A percentile compares a stretch with the other conserved stretches of the same genome.
Conservation (phyloP, 2,113 vertebrate species). For the Pipa parva region DNA sequence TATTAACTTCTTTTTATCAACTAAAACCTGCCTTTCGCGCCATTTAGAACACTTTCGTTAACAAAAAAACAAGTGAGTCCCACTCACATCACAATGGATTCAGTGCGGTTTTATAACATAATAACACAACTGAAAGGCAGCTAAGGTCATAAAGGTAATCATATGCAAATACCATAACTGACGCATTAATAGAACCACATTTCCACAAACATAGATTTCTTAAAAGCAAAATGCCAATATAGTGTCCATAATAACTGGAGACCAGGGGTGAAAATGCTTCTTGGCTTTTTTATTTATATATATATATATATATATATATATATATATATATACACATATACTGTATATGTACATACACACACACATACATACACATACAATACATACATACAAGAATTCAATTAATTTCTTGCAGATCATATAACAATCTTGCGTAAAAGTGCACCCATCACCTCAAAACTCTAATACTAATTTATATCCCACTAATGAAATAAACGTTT, state of each 20-base stretch:
- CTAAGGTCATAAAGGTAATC: not conserved
- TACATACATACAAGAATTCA: slow-evolving; percentile 26
- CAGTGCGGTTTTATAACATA: not conserved
- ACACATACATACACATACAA: no score
- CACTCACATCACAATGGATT: no score
- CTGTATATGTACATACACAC: no score
- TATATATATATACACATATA: no score
- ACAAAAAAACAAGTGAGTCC: no score
- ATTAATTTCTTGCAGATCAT: slow-evolving; percentile 31
- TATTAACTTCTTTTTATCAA: no score
- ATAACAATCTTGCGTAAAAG: slow-evolving; percentile 33
- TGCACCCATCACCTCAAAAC: no score
- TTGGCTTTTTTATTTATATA: slow-evolving; percentile 20
- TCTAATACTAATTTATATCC: no score
- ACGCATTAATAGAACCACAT: not conserved
- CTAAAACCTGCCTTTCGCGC: no score
- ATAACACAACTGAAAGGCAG: not conserved
- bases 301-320: no score
- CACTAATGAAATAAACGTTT: no score
- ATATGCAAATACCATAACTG: not conserved
- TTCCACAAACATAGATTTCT: not conserved
- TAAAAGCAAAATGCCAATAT: slow-evolving; percentile 23
- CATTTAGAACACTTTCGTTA: no score
- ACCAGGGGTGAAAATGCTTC: slow-evolving; percentile 1
- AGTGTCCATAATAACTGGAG: slow-evolving; percentile 18